Base-by-base conservation (phyloP, 23 tunicate species). In the Corella eumyota region DNA sequence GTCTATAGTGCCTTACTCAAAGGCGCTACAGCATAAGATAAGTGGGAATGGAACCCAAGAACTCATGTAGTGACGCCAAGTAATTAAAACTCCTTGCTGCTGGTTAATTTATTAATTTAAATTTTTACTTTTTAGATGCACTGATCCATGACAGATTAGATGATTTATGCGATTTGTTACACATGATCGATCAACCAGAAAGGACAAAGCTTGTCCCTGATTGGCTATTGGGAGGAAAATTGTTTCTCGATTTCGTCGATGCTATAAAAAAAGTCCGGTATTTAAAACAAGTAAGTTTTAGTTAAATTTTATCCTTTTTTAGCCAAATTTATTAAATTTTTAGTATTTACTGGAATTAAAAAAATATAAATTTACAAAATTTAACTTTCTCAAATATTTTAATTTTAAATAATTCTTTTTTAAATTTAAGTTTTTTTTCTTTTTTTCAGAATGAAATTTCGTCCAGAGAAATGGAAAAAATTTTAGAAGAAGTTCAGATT, bases 211-310 rank as follows among this genome's bases (percentile, higher is more conserved):
- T 19, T 24, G 60, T 79, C 6, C 78, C 67, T 19, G 68, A 71
- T 59, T 79, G 87, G 87, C 66, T 55, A 31, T 17, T 29, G 3
- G 77, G 71, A 7, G 87, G 87, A 31, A 79, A 79, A 54, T 77
- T 79, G 40, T 79, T 70, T 56, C 77, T 79, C 46, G 87, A 79
- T 34, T 71, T 45, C 50, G 38, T 79, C 45, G 28, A n/a, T n/a
- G 28, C 70, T 17, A 62, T 22, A 15, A 32, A 36, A 7, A 32
- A 23, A 21, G 52, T 79, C 19, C 28, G 63, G 32, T 25, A 44
- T 32, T 28, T 79, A 21, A 51, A 79, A 53, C 59, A 70, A 77
- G 87, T 79, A 13, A 36, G 49, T 24, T 56, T 9, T 40, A 20
- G n/a, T 53, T 11, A 53, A 15, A 11, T 6, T n/a, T n/a, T n/a